phyloP scores from a whole-genome alignment of 2,888 invertebrate genomes.

The Lutraria lutraria region DNA sequence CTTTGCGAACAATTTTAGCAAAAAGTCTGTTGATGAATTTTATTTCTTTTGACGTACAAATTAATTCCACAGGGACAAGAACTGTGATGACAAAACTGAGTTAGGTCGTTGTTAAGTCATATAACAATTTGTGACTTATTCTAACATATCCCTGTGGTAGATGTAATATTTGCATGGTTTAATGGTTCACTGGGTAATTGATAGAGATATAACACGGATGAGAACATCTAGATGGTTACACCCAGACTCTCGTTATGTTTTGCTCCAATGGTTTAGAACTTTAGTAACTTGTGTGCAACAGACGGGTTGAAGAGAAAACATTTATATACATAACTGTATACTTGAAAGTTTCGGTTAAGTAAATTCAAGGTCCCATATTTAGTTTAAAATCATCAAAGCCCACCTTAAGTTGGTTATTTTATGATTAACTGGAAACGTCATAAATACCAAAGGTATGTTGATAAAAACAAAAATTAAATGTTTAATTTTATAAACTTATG shows the following conservation, averaged over 20 bases:
- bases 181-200: not conserved
- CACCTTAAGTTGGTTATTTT: no score
- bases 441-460: no score
- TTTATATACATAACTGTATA: no score
- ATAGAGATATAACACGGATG: constrained; percentile 13
- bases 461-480: no score
- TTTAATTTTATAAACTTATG: no score
- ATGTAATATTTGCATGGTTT: not conserved
- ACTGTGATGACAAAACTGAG: not conserved
- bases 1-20: not conserved
- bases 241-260: constrained; percentile 23
- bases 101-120: not conserved
- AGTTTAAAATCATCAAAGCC: no score
- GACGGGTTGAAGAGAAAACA: not conserved
- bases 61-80: not conserved
- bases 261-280: constrained; percentile 20
- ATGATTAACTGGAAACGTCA: no score
- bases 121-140: not conserved
- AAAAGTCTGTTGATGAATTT: not conserved
- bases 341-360: no score
- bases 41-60: not conserved
- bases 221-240: constrained; percentile 14
- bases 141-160: not conserved
- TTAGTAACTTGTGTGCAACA: not conserved
- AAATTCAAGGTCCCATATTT: no score